phyloP scores from a whole-genome alignment of 1,140 invertebrate species.

The Wiebesia pumilae region DNA sequence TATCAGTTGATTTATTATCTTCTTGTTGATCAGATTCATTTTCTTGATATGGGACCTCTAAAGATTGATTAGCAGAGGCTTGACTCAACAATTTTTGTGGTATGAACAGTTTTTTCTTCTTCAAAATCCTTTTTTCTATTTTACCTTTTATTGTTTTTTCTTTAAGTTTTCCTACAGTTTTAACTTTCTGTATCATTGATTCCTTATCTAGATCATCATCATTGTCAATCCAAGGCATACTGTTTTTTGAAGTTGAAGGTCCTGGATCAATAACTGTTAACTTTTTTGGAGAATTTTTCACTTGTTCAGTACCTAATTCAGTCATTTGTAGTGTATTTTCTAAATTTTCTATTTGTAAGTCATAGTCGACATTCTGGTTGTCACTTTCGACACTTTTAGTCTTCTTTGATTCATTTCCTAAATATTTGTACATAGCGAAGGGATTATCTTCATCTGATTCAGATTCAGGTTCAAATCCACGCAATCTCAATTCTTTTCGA shows the following conservation, averaged over 20 bases:
- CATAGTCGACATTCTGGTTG: constrained; percentile 22
- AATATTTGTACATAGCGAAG: constrained; percentile 59
- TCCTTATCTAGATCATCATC: constrained; percentile 26
- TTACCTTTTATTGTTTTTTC: constrained; percentile 37
- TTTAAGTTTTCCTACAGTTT: constrained; percentile 47
- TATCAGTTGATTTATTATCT: background rate
- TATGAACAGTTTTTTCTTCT: constrained; percentile 34
- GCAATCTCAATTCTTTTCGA: constrained; percentile 60
- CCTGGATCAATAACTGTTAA: constrained; percentile 58
- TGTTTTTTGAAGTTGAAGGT: constrained; percentile 60
- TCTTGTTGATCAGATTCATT: background rate
- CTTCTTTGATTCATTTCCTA: constrained; percentile 40
- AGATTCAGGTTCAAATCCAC: constrained; percentile 63
- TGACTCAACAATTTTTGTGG: constrained; percentile 31
- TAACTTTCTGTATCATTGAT: constrained; percentile 21
- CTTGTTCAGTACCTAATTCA: constrained; percentile 35
- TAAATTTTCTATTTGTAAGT: constrained; percentile 43
- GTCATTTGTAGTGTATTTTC: constrained; percentile 46
- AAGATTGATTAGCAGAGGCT: background rate
- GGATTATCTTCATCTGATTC: constrained; percentile 66
- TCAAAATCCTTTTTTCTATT: constrained; percentile 30
- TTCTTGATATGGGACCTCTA: background rate
- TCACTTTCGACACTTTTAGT: constrained; percentile 14
- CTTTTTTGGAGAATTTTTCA: constrained; percentile 19
- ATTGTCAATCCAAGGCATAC: constrained; percentile 53